Base-by-base conservation (phyloP, 2,888 invertebrate species). In the Acrobasis repandana region DNA sequence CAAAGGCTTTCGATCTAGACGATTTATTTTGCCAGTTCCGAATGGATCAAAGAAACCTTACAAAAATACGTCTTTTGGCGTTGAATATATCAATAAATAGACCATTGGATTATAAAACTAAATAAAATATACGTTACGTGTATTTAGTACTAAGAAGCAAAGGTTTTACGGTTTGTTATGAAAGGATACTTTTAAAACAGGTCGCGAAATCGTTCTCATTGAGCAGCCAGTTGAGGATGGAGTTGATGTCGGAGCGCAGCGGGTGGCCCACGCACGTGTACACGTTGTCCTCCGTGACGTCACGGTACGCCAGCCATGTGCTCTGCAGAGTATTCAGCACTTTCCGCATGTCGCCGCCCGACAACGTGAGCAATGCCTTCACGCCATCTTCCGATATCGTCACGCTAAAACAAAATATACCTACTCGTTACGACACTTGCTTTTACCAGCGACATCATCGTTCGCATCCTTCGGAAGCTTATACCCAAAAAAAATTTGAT, bases 201-300 rank as follows among this genome's bases (percentile, higher is more conserved):
- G 93, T 85, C 38, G 94, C 93, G 76, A 98, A 96, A 69, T 95
- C 94, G 69, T 96, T 95, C 72, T 97, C 95, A 76, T 96, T 96
- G 49, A 97, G 90, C 71, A 99, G 91, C 95, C 97, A 97, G 79
- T 96, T 96, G 28, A 98, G 93, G 66, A 99, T 97, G 73, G 94
- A 95, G 76, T 96, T 96, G 76, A 99, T 97, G 81, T 99, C 99
- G 36, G 94, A 93, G 60, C 96, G 96, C 18, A 97, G 91, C 2
- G 99, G 99, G 88, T 99, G 99, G 0, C 99, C 99, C 36, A 99
- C 98, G 85, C 99, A 99, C 1, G 96, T 95, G 86, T 99, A 99
- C 2, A 94, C 99, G 81, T 95, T 96, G 69, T 97, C 96, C 87
- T 98, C 98, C 33, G 95, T 96, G 38, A 99, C 97, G 67, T 93